Evolutionary conservation across 2,888 invertebrate genomes (phyloP).

Genomic region (Ariolimax columbianus): DNA sequence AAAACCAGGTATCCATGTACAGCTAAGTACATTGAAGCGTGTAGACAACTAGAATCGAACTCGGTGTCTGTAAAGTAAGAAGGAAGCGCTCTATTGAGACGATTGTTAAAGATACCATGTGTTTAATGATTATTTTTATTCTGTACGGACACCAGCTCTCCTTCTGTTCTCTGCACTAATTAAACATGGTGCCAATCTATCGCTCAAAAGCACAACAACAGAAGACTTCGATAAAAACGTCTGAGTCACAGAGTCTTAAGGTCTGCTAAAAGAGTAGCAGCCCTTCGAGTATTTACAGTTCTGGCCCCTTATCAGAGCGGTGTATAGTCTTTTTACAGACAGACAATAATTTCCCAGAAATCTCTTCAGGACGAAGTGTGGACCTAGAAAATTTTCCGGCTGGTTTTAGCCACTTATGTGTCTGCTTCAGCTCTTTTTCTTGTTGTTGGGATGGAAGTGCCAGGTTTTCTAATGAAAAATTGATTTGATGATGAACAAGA

Average conservation of each 20-base stretch:
- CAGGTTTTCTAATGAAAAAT: slow-evolving; percentile 45
- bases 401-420: slow-evolving; percentile 24
- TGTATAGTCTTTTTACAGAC: slow-evolving; percentile 30
- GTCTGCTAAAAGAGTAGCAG: slow-evolving; percentile 18
- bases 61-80: too few relatives aligned
- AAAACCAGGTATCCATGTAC: too few relatives aligned
- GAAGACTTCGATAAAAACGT: background rate
- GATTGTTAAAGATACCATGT: too few relatives aligned
- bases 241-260: slow-evolving; percentile 15
- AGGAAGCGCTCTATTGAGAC: too few relatives aligned
- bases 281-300: slow-evolving; percentile 20
- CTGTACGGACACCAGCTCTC: background rate
- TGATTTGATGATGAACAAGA: slow-evolving; percentile 34
- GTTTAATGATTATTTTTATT: background rate
- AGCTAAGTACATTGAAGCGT: too few relatives aligned
- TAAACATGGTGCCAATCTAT: slow-evolving; percentile 30
- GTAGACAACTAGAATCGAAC: too few relatives aligned
- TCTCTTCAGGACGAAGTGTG: slow-evolving; percentile 38
- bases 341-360: slow-evolving; percentile 22
- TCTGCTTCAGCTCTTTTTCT: slow-evolving; percentile 27
- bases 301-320: slow-evolving; percentile 14
- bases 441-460: slow-evolving; percentile 23
- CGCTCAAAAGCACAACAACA: background rate
- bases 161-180: slow-evolving; percentile 15
- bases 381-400: slow-evolving; percentile 30